Conservation (phyloP, 2,113 vertebrate genomes). For the Mesitornis unicolor region DNA sequence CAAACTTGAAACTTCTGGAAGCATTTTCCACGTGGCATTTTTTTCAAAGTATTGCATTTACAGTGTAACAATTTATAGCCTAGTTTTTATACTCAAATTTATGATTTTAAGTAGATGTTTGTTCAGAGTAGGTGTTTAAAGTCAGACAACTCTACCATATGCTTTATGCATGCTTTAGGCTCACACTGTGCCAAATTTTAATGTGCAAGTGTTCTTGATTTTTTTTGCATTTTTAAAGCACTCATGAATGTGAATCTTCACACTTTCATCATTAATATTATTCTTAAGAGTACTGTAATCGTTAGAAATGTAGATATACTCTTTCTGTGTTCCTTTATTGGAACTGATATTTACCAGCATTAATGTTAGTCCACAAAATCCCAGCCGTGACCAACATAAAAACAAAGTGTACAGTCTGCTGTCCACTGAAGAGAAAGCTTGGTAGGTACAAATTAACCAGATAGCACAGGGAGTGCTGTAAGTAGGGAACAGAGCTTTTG, state of each 20-base stretch:
- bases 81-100: constrained; percentile 72
- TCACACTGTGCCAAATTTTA: constrained; percentile 69
- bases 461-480: neutral
- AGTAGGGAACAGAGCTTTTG: neutral
- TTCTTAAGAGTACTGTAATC: neutral
- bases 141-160: neutral
- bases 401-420: neutral
- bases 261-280: neutral
- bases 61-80: constrained; percentile 66
- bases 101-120: constrained; percentile 55
- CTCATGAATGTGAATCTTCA: constrained; percentile 61
- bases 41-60: constrained; percentile 70
- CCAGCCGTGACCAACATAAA: neutral
- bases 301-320: neutral
- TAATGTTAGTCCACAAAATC: neutral
- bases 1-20: constrained; percentile 69
- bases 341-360: constrained; percentile 10
- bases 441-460: neutral
- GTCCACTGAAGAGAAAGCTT: neutral
- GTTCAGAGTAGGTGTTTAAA: constrained; percentile 59
- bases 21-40: constrained; percentile 67
- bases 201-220: constrained; percentile 12
- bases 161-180: neutral
- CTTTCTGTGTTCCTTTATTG: neutral
- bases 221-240: constrained; percentile 34